phyloP scores from a whole-genome alignment of 1,140 invertebrate species.

The Bombyx mori region DNA sequence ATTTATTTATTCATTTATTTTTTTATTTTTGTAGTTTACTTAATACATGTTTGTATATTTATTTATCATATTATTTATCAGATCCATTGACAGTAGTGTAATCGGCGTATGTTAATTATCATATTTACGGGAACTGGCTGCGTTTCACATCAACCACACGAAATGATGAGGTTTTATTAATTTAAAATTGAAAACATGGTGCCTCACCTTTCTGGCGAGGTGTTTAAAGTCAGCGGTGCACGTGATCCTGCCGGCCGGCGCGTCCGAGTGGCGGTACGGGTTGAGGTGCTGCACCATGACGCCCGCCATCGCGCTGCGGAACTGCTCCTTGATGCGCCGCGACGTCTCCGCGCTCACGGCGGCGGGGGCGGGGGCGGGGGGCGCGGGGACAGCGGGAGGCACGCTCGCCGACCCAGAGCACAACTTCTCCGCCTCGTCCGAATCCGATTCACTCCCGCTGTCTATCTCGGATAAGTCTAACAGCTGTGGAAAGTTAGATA shows the following conservation, averaged over 20 bases:
- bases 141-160: too few species aligned
- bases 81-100: too few species aligned
- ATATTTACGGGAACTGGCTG: too few species aligned
- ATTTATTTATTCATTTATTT: too few species aligned
- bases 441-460: slow-evolving; percentile 26
- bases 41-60: too few species aligned
- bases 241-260: slow-evolving; percentile 87
- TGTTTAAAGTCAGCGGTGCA: slow-evolving; percentile 96
- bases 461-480: slow-evolving; percentile 39
- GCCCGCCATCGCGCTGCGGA: slow-evolving; percentile 89
- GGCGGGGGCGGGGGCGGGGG: background rate
- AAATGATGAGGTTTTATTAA: too few species aligned
- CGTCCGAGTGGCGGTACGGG: slow-evolving; percentile 84
- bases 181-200: background rate
- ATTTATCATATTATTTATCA: too few species aligned
- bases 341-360: slow-evolving; percentile 48
- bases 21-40: too few species aligned
- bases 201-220: slow-evolving; percentile 90
- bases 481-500: slow-evolving; percentile 15
- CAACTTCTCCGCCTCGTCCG: slow-evolving; percentile 14
- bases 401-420: background rate
- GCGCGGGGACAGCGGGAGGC: slow-evolving; percentile 3
- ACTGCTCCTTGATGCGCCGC: slow-evolving; percentile 87
- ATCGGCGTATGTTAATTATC: too few species aligned
- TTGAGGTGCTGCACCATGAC: slow-evolving; percentile 93